Evolutionary conservation across 2,113 vertebrate species (phyloP), one percentile per base, ranked within the genome.

Genomic region (Ctenomys sociabilis): DNA sequence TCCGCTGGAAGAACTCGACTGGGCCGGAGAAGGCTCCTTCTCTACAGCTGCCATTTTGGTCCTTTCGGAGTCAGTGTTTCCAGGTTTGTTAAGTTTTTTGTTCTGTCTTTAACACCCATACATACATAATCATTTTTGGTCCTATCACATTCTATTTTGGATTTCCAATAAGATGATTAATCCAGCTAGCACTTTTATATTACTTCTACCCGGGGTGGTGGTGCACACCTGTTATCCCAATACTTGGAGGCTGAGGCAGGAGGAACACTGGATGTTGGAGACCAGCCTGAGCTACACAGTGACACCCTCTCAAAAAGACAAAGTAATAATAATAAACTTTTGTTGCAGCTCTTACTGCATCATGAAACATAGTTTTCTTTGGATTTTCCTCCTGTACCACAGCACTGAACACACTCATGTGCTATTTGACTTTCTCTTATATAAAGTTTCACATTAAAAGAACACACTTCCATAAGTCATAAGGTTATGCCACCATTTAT

Each of bases 371-470:
- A 81, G 5, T 32, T 85, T 85, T 77, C 40, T 95, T 82, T 85
- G 21, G 21, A 72, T 93, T 94, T 94, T 70, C 70, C 63, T 93
- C 57, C 35, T 81, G 3, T 63, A 35, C 16, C n/a, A 88, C 7
- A 52, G 24, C 52, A 82, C 6, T 72, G 24, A 92, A 35, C 9
- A n/a, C 7, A 84, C 28, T 64, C n/a, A 86, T 26, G 30, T 16
- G 85, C 4, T 73, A 32, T 85, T 68, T n/a, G 49, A 83, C 57
- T 81, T 81, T 52, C 49, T 93, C 87, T 21, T 57, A 83, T 61
- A 40, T 57, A 37, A 68, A 14, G 49, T 68, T 95, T 96, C 64
- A 90, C 75, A 89, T 77, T 73, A 92, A 90, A 87, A 26, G 40
- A 57, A 83, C 7, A 82, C 28, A 92, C 45, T 92, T 82, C 16